Percentiles rank a stretch among this genome's conserved stretches.
Evolutionary conservation across 2,888 invertebrate species (phyloP).

Genomic region (Ennomos quercinarius): DNA sequence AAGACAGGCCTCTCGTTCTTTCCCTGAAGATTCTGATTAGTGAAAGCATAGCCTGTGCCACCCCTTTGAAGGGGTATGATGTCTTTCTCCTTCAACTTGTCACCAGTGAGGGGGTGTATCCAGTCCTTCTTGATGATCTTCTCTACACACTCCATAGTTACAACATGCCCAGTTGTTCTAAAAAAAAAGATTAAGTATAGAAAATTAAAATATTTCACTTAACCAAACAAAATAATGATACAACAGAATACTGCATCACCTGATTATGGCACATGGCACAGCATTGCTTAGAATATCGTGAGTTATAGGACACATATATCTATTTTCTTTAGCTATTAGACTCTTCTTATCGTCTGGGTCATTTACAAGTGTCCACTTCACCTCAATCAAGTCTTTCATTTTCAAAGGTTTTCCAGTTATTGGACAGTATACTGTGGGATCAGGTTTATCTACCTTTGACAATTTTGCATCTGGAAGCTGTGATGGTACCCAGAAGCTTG

Average conservation of each 20-base stretch:
- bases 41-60: slow-evolving; percentile 96
- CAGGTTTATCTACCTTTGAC: slow-evolving; percentile 81
- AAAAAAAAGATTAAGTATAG: slow-evolving; percentile 31
- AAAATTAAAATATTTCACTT: slow-evolving; percentile 1
- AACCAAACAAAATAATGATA: neutral
- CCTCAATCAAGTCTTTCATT: slow-evolving; percentile 95
- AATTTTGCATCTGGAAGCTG: slow-evolving; percentile 94
- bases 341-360: slow-evolving; percentile 95
- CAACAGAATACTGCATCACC: slow-evolving; percentile 52
- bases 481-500: slow-evolving; percentile 98
- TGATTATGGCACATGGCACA: slow-evolving; percentile 96
- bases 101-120: slow-evolving; percentile 96
- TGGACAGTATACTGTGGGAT: slow-evolving; percentile 73
- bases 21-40: slow-evolving; percentile 93
- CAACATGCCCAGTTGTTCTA: slow-evolving; percentile 94
- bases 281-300: slow-evolving; percentile 98
- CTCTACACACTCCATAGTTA: slow-evolving; percentile 98
- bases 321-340: slow-evolving; percentile 93
- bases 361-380: slow-evolving; percentile 96
- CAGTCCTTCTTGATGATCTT: slow-evolving; percentile 98
- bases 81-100: slow-evolving; percentile 94
- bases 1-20: slow-evolving; percentile 93
- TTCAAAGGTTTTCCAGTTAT: slow-evolving; percentile 90
- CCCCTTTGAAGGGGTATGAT: slow-evolving; percentile 97
- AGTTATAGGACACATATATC: slow-evolving; percentile 99